These are phyloP conservation scores for Heterodera filipjevi DNA, from an alignment of 2,888 invertebrate genomes.

Conservation along the genomic window DNA sequence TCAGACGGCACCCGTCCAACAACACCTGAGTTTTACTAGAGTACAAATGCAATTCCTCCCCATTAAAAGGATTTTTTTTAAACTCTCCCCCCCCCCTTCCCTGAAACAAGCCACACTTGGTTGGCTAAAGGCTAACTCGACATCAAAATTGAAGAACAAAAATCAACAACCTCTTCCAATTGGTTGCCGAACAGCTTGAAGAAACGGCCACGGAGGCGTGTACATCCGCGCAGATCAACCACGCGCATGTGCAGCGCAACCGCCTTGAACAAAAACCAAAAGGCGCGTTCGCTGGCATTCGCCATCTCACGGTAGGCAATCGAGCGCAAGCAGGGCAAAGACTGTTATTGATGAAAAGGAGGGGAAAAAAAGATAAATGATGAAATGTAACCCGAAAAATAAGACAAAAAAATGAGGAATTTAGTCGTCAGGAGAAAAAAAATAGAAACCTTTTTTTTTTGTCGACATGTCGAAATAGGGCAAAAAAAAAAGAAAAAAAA, in stretches of 20 bases:
- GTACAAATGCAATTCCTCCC: neutral
- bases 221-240: constrained; percentile 59
- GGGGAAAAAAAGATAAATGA: neutral
- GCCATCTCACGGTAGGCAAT: constrained; percentile 60
- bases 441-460: too few relatives aligned
- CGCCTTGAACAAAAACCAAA: constrained; percentile 62
- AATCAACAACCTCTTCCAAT: constrained; percentile 51
- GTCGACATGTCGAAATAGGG: too few relatives aligned
- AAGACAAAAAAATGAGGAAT: too few relatives aligned
- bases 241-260: constrained; percentile 49
- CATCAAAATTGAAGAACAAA: too few relatives aligned
- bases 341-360: too few relatives aligned
- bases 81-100: too few relatives aligned
- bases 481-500: too few relatives aligned
- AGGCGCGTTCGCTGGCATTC: constrained; percentile 53
- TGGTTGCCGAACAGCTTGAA: constrained; percentile 58
- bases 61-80: too few relatives aligned
- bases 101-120: too few relatives aligned
- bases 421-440: too few relatives aligned
- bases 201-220: constrained; percentile 57
- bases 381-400: too few relatives aligned
- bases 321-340: constrained; percentile 45
- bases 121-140: too few relatives aligned
- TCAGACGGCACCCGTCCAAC: constrained; percentile 57
- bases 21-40: constrained; percentile 40